Percentiles rank a stretch among this genome's conserved stretches.
Conservation (phyloP, 2,113 vertebrate species). For the Toxotes chatareus region DNA sequence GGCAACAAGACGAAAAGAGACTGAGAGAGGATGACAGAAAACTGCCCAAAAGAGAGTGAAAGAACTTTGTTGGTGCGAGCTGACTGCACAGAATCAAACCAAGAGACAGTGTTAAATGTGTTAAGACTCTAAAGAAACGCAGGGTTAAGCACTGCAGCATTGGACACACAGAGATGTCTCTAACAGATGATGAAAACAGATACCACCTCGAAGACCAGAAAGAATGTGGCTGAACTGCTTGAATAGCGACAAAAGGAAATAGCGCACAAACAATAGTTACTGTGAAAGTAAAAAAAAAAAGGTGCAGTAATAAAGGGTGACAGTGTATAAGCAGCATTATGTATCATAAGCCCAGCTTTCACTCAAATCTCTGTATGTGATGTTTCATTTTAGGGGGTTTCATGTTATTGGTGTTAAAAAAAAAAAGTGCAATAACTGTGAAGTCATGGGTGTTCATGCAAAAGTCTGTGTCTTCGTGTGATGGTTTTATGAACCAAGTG, state of each 20-base stretch:
- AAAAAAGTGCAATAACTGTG: conserved; percentile 47
- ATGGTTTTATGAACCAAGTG: conserved; percentile 7
- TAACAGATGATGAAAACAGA: not conserved
- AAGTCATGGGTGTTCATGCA: conserved; percentile 13
- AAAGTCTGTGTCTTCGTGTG: conserved; percentile 5
- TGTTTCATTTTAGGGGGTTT: not conserved
- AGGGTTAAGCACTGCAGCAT: not conserved
- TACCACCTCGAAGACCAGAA: not conserved
- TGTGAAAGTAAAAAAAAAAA: conserved; percentile 26
- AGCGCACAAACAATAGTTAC: not conserved
- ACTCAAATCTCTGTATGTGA: not conserved
- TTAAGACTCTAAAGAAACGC: not conserved
- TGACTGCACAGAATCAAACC: not conserved
- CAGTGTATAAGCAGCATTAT: not conserved
- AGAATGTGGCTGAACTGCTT: conserved; percentile 22
- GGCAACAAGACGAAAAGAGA: not conserved
- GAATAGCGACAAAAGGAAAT: not conserved
- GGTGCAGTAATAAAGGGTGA: not conserved
- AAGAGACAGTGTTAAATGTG: conserved; percentile 27
- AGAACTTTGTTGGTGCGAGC: not conserved
- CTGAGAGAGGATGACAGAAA: not conserved
- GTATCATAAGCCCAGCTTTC: not conserved
- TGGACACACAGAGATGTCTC: not conserved
- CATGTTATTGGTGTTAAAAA: conserved; percentile 17
- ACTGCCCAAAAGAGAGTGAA: not conserved